Evolutionary conservation across 2,888 invertebrate species (phyloP).

Genomic region (Cotesia congregata): DNA sequence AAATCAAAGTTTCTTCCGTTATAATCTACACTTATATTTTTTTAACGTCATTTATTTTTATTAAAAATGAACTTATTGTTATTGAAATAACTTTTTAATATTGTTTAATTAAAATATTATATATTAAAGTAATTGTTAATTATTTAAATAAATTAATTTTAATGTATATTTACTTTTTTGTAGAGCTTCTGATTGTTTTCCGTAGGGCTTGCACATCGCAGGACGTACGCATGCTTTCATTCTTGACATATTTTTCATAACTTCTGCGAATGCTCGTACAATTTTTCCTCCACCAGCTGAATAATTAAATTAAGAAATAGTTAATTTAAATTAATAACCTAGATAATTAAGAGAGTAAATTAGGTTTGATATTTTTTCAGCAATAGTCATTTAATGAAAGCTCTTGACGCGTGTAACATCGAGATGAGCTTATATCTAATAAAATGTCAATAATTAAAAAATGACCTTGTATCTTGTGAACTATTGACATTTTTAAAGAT

Average conservation of each 20-base stretch:
- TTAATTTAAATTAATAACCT: background rate
- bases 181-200: slow-evolving; percentile 89
- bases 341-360: too few species aligned
- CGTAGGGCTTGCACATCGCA: slow-evolving; percentile 92
- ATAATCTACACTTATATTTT: slow-evolving; percentile 13
- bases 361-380: too few species aligned
- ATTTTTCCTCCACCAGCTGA: slow-evolving; percentile 85
- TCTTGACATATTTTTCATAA: slow-evolving; percentile 89
- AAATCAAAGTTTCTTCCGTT: background rate
- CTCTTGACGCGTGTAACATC: too few species aligned
- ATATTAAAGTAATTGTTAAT: slow-evolving; percentile 16
- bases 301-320: background rate
- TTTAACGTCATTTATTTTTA: slow-evolving; percentile 8
- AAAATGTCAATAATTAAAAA: too few species aligned
- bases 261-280: slow-evolving; percentile 86
- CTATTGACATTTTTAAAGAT: too few species aligned
- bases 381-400: too few species aligned
- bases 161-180: slow-evolving; percentile 80
- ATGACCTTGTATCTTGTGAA: too few species aligned
- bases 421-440: too few species aligned
- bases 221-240: slow-evolving; percentile 91
- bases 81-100: background rate
- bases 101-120: slow-evolving; percentile 7
- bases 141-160: slow-evolving; percentile 23
- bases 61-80: background rate